Evolutionary conservation across 2,797 vertebrate species (phyloP).

Genomic region (Pempheris klunzingeri): DNA sequence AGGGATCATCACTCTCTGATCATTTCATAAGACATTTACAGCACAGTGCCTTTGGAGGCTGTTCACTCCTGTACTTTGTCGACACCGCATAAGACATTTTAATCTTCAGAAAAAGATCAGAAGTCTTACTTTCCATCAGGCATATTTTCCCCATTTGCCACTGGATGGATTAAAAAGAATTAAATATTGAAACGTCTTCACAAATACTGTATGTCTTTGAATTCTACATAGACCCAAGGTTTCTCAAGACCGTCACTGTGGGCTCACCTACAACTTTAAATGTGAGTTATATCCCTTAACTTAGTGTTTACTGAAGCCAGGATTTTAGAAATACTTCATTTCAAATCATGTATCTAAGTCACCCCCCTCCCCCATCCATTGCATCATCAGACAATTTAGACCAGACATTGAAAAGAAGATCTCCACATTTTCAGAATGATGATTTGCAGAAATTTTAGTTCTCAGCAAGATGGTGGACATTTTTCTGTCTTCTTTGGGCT

Average conservation of each 20-base stretch:
- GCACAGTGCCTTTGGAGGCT: not conserved
- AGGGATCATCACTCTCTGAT: not conserved
- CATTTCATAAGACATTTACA: not conserved
- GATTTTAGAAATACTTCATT: too few species aligned
- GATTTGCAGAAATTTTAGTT: too few species aligned
- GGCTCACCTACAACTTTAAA: not conserved
- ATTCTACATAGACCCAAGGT: too few species aligned
- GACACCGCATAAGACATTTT: not conserved
- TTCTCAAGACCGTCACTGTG: not conserved
- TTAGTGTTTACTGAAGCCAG: not conserved
- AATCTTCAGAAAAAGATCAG: not conserved
- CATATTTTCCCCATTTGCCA: not conserved
- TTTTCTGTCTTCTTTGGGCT: not conserved
- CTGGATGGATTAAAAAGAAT: not conserved
- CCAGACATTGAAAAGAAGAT: not conserved
- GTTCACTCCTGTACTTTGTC: not conserved
- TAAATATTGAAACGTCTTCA: not conserved
- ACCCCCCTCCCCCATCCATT: too few species aligned
- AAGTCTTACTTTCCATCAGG: not conserved
- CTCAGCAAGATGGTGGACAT: too few species aligned
- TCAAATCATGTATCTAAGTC: too few species aligned
- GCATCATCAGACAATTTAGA: too few species aligned
- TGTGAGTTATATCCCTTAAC: not conserved
- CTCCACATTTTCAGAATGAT: too few species aligned
- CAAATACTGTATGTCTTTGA: not conserved